A percentile compares a stretch with the other conserved stretches of the same genome.
Conservation (phyloP, 2,797 vertebrate species). For the Strix occidentalis region DNA sequence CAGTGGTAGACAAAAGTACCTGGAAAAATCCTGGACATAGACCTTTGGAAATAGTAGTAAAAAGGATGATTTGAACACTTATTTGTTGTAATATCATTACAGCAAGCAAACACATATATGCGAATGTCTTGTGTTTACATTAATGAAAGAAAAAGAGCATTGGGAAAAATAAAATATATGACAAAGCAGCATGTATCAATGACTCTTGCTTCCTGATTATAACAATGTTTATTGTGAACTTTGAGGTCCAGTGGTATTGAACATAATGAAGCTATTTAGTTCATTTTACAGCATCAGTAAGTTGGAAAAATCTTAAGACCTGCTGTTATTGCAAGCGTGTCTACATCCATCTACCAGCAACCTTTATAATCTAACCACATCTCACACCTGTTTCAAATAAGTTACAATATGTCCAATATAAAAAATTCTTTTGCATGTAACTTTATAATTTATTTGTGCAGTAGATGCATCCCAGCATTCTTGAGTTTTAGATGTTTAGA, state of each 20-base stretch:
- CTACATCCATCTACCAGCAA: background rate
- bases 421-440: background rate
- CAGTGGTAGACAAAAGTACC: background rate
- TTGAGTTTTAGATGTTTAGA: background rate
- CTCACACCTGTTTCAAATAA: background rate
- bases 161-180: background rate
- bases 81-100: background rate
- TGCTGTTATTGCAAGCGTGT: background rate
- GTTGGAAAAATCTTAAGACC: background rate
- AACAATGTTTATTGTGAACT: background rate
- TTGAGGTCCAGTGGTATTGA: background rate
- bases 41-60: background rate
- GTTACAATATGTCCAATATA: background rate
- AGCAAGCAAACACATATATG: background rate
- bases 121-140: background rate
- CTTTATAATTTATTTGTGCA: background rate
- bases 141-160: background rate
- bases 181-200: background rate
- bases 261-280: background rate
- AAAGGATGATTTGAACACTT: background rate
- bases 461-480: background rate
- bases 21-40: background rate
- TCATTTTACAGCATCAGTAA: background rate
- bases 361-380: background rate
- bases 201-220: background rate